phyloP scores from a whole-genome alignment of 2,797 vertebrate species.

The Bufotes viridis region DNA sequence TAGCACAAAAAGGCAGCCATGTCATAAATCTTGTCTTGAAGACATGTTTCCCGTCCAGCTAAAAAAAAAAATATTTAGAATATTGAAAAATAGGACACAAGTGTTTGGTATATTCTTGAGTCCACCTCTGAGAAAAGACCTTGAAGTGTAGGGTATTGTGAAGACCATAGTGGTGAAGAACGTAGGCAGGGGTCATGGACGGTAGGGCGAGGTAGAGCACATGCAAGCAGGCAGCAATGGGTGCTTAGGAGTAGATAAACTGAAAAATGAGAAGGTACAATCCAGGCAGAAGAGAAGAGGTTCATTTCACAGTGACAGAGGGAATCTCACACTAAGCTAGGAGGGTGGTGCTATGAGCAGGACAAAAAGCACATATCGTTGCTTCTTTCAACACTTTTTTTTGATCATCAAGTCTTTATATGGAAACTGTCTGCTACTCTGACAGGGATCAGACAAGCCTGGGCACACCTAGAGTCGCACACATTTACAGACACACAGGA shows the following conservation, averaged over 20 bases:
- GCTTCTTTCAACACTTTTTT: constrained; percentile 62
- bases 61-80: background rate
- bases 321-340: constrained; percentile 55
- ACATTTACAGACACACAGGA: constrained; percentile 54
- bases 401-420: constrained; percentile 55
- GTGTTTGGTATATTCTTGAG: background rate
- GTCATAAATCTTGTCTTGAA: background rate
- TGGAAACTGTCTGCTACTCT: constrained; percentile 60
- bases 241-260: background rate
- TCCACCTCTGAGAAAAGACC: background rate
- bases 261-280: background rate
- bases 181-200: background rate
- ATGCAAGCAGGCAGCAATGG: background rate
- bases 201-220: background rate
- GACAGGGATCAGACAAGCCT: constrained; percentile 59
- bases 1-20: background rate
- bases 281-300: constrained; percentile 15
- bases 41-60: background rate
- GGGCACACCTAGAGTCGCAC: constrained; percentile 59
- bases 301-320: constrained; percentile 51
- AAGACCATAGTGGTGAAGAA: background rate
- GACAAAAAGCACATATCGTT: constrained; percentile 38
- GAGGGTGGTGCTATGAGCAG: constrained; percentile 48
- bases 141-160: background rate
- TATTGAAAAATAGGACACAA: background rate